A percentile compares a stretch with the other conserved stretches of the same genome.
phyloP scores from a whole-genome alignment of 2,888 invertebrate genomes.

The Phytoseiulus persimilis region DNA sequence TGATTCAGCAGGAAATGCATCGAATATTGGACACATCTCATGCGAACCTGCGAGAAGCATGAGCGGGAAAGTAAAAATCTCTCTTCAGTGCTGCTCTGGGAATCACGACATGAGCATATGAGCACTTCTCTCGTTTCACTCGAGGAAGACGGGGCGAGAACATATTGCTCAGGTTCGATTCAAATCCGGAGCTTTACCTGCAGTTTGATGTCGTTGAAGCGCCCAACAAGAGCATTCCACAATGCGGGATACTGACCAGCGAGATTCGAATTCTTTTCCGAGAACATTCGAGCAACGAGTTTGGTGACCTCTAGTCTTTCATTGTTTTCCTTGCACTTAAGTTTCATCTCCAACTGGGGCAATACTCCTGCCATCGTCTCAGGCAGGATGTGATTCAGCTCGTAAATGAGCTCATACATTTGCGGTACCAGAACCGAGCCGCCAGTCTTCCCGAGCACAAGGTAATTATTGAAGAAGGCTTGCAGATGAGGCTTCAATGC shows the following conservation, averaged over 20 bases:
- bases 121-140: too few relatives aligned
- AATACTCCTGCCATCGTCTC: constrained; percentile 70
- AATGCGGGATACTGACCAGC: constrained; percentile 76
- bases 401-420: constrained; percentile 87
- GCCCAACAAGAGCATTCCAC: constrained; percentile 83
- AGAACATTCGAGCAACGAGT: constrained; percentile 88
- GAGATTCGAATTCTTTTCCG: constrained; percentile 79
- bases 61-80: too few relatives aligned
- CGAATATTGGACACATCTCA: constrained; percentile 91
- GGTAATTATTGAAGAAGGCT: constrained; percentile 88
- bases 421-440: constrained; percentile 8
- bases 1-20: constrained; percentile 94
- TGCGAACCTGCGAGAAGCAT: constrained; percentile 77
- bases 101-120: too few relatives aligned
- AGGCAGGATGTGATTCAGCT: constrained; percentile 84
- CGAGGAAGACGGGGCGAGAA: too few relatives aligned
- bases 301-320: constrained; percentile 70
- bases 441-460: constrained; percentile 76
- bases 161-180: too few relatives aligned
- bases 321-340: constrained; percentile 68
- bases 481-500: constrained; percentile 72
- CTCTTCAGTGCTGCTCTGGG: too few relatives aligned
- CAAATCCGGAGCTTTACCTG: constrained; percentile 39
- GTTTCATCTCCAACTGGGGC: constrained; percentile 87
- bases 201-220: constrained; percentile 49